Percentiles rank a stretch among this genome's conserved stretches.
These are phyloP conservation scores for Carduelis carduelis DNA, from an alignment of 2,797 vertebrate genomes.

Conservation along the genomic window DNA sequence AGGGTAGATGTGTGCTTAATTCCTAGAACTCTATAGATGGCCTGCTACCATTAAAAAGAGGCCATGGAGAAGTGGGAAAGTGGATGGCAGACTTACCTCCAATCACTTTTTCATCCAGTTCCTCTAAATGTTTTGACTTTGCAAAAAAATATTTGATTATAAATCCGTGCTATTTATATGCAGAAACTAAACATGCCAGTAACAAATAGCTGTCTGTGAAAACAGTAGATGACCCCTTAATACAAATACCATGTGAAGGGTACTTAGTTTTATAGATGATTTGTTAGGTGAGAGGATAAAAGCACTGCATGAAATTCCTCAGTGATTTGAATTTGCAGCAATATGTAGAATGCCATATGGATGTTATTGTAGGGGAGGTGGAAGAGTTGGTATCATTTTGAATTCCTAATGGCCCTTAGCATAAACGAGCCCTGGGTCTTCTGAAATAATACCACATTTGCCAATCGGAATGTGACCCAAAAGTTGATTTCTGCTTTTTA, in stretches of 20 bases:
- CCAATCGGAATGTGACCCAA: background rate
- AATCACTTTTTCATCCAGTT: constrained; percentile 47
- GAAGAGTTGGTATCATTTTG: background rate
- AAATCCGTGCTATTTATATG: constrained; percentile 45
- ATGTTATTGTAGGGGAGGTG: background rate
- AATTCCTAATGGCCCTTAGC: background rate
- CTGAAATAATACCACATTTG: background rate
- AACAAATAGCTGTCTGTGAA: constrained; percentile 51
- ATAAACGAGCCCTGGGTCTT: background rate
- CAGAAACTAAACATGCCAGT: constrained; percentile 38
- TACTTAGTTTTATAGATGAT: constrained; percentile 37
- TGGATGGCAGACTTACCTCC: background rate
- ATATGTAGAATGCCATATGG: background rate
- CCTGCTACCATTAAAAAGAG: background rate
- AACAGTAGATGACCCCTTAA: constrained; percentile 38
- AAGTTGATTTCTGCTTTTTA: background rate
- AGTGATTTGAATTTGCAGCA: constrained; percentile 13
- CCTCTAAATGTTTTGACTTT: constrained; percentile 61
- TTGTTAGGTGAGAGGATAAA: constrained; percentile 45
- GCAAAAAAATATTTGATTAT: constrained; percentile 26
- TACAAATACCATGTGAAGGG: constrained; percentile 31
- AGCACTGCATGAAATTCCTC: constrained; percentile 18
- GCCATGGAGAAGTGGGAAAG: background rate
- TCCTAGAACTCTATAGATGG: background rate
- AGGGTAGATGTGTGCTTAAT: background rate